A percentile compares a stretch with the other conserved stretches of the same genome.
phyloP scores from a whole-genome alignment of 2,888 invertebrate genomes.

The Ypsolopha scabrella region DNA sequence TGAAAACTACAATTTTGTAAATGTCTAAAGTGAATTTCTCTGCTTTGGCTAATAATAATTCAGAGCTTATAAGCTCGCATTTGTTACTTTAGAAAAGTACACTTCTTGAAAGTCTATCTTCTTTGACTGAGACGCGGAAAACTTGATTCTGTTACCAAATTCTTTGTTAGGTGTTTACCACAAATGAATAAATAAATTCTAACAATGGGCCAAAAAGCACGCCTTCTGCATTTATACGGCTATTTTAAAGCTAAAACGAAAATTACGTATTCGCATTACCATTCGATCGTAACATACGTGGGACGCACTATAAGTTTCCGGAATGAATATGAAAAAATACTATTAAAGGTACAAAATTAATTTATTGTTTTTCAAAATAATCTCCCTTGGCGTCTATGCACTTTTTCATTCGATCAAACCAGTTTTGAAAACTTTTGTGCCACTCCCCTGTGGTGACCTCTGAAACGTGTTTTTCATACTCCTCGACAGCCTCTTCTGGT shows the following conservation, averaged over 20 bases:
- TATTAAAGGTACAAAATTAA: no score
- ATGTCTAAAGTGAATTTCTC: background rate
- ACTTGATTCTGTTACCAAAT: no score
- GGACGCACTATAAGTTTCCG: no score
- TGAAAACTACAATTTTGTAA: background rate
- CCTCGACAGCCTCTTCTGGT: no score
- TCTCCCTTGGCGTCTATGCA: no score
- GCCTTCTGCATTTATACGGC: slow-evolving; percentile 21
- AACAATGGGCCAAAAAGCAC: slow-evolving; percentile 17
- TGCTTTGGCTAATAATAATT: background rate
- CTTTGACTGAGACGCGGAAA: background rate
- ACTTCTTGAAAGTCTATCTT: background rate
- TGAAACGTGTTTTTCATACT: no score
- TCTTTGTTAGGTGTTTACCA: no score
- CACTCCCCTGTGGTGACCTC: no score
- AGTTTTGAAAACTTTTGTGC: no score
- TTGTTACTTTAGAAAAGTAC: background rate
- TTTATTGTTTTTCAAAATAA: no score
- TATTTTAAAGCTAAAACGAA: slow-evolving; percentile 18
- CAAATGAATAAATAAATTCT: slow-evolving; percentile 4
- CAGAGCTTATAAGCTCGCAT: background rate
- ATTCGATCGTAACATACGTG: slow-evolving; percentile 17
- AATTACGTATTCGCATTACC: slow-evolving; percentile 42
- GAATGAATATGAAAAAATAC: no score
- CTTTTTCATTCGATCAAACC: no score